Percentiles rank a stretch among this genome's conserved stretches.
phyloP scores from a whole-genome alignment of 2,797 vertebrate species.

The Podarcis siculus region DNA sequence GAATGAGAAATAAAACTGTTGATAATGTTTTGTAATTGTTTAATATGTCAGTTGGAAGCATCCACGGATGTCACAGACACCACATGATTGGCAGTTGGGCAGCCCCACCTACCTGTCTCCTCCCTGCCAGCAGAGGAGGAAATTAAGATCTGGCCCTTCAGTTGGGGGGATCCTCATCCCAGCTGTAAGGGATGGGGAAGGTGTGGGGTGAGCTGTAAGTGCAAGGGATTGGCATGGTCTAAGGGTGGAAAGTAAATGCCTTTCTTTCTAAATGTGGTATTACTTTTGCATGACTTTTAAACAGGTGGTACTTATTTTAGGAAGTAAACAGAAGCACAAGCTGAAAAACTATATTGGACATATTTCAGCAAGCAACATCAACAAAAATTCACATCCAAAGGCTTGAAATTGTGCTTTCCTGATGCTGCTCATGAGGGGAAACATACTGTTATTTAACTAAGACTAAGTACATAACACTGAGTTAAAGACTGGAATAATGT shows the following conservation, averaged over 20 bases:
- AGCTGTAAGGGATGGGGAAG: no score
- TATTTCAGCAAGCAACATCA: not conserved
- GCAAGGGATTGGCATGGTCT: no score
- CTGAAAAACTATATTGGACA: not conserved
- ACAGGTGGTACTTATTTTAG: not conserved
- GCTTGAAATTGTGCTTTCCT: not conserved
- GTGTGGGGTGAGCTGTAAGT: no score
- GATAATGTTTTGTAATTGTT: no score
- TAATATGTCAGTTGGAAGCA: no score
- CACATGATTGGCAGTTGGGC: no score
- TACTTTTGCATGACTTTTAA: conserved; percentile 3
- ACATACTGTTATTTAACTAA: conserved; percentile 26
- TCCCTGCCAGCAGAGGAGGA: no score
- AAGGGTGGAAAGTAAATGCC: not conserved
- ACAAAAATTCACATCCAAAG: not conserved
- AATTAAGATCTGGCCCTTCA: no score
- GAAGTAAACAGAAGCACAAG: not conserved
- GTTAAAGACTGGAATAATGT: not conserved
- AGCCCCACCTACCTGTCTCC: no score
- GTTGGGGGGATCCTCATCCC: no score
- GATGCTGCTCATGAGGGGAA: not conserved
- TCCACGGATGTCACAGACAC: no score
- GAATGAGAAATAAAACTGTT: no score
- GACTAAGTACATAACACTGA: not conserved
- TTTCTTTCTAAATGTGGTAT: not conserved